Evolutionary conservation across 2,888 invertebrate genomes (phyloP), one percentile per base, ranked within the genome.

Genomic region (Coelopa pilipes): DNA sequence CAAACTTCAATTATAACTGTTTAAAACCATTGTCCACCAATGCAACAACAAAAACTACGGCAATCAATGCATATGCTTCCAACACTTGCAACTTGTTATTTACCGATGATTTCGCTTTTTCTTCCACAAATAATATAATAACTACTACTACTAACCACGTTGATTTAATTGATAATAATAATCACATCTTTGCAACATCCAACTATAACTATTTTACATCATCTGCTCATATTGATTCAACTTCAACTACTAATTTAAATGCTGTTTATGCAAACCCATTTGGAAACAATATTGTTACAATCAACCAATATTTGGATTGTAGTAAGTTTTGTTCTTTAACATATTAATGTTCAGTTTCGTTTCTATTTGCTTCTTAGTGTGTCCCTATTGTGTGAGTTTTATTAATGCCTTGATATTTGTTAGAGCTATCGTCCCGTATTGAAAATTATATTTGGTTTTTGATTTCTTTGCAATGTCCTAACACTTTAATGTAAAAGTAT

Each of bases 291-390:
- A 76, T 78, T 79, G 77, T 79, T 75, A 76, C 80, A 77, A 81
- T 80, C 80, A 79, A 81, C 78, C 78, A 80, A 79, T 85, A 82
- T 82, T 83, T 84, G 86, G 86, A 86, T 79, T 82, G 84, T 86
- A 86, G 86, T 86, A 86, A 86, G 86, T 86, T 81, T 78, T 53
- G 74, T 74, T 65, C 60, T 76, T 66, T 66, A 17, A 45, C 15
- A 62, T 15, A 24, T 62, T 34, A 62, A 62, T 24, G 62, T 15
- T 45, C 24, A 34, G 62, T 62, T 47, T 68, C 24, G 19, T 53
- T 59, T 73, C 46, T 67, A 45, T 34, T 34, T 34, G 34, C 34
- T 34, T 34, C 34, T 34, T 34, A 19, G 57, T 60, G 34, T 34
- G 21, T 13, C n/a, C 11, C 15, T 1, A 62, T 15, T 45, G 15